Percentiles rank a stretch among this genome's conserved stretches.
Conservation (phyloP, 2,888 invertebrate species). For the Teleiodes luculella region DNA sequence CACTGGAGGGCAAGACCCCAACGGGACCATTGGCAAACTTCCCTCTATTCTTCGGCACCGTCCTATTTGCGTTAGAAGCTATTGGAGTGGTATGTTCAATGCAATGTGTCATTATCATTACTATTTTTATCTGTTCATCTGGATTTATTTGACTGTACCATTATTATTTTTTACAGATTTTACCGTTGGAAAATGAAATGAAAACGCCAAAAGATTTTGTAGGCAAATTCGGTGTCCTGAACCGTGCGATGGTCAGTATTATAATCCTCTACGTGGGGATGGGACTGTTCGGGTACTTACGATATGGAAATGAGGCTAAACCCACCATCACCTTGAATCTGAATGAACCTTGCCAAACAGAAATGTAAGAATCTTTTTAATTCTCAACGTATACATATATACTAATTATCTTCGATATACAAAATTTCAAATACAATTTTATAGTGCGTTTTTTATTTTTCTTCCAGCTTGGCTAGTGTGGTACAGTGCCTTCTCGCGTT, state of each 20-base stretch:
- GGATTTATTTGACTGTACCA: too few relatives aligned
- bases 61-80: conserved; percentile 96
- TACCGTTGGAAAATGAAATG: conserved; percentile 97
- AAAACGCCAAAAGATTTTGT: conserved; percentile 89
- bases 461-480: conserved; percentile 75
- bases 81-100: conserved; percentile 87
- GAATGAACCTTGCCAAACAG: conserved; percentile 76
- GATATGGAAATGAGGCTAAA: conserved; percentile 84
- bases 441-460: too few relatives aligned
- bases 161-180: conserved; percentile 82
- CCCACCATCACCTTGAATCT: conserved; percentile 94
- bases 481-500: conserved; percentile 86
- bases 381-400: too few relatives aligned
- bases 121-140: too few relatives aligned
- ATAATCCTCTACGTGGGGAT: conserved; percentile 90
- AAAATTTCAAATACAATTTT: too few relatives aligned
- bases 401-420: too few relatives aligned
- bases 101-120: not conserved
- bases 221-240: conserved; percentile 89
- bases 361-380: conserved; percentile 74
- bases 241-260: conserved; percentile 89
- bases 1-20: conserved; percentile 79
- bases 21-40: conserved; percentile 83
- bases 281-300: conserved; percentile 94
- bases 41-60: conserved; percentile 97